Percentiles rank a stretch among this genome's conserved stretches.
phyloP scores from a whole-genome alignment of 1,140 invertebrate species.

The Ectropis grisescens region DNA sequence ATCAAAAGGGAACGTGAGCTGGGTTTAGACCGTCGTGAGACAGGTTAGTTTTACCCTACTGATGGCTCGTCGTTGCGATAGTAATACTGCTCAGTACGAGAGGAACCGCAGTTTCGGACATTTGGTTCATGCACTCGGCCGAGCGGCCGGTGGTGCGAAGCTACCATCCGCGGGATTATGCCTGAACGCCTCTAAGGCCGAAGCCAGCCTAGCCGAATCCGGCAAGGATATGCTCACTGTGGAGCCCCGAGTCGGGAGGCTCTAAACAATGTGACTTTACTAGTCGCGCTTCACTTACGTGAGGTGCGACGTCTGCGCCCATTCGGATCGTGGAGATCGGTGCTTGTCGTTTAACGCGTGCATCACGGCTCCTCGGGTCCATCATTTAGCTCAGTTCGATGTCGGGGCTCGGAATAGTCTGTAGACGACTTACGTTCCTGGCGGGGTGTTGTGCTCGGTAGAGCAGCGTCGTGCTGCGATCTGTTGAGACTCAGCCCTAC shows the following conservation, averaged over 20 bases:
- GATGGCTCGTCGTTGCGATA: conserved; percentile 56
- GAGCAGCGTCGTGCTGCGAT: conserved; percentile 72
- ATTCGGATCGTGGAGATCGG: no score
- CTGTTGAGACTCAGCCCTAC: conserved; percentile 71
- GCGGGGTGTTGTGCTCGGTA: conserved; percentile 75
- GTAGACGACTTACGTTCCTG: conserved; percentile 72
- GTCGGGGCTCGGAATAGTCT: conserved; percentile 69
- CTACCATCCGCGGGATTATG: conserved; percentile 87
- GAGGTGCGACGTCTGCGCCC: no score
- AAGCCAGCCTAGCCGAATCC: conserved; percentile 76
- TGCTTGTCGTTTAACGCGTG: no score
- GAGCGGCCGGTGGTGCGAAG: conserved; percentile 78
- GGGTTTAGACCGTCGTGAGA: conserved; percentile 85
- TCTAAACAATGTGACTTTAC: conserved; percentile 72
- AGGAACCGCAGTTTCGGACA: conserved; percentile 82
- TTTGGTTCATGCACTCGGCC: conserved; percentile 79
- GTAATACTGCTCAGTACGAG: conserved; percentile 65
- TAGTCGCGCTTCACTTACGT: conserved; percentile 76
- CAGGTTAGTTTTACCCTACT: conserved; percentile 80
- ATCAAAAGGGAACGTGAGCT: conserved; percentile 82
- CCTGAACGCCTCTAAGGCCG: conserved; percentile 88
- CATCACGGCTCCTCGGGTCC: no score
- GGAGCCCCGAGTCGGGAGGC: conserved; percentile 69
- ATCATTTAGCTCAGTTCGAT: conserved; percentile 54
- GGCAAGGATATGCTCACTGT: conserved; percentile 64